A percentile compares a stretch with the other conserved stretches of the same genome.
Evolutionary conservation across 35 echinoderm and acorn worm genomes (phyloP).

Genomic region (Amphiura filiformis): DNA sequence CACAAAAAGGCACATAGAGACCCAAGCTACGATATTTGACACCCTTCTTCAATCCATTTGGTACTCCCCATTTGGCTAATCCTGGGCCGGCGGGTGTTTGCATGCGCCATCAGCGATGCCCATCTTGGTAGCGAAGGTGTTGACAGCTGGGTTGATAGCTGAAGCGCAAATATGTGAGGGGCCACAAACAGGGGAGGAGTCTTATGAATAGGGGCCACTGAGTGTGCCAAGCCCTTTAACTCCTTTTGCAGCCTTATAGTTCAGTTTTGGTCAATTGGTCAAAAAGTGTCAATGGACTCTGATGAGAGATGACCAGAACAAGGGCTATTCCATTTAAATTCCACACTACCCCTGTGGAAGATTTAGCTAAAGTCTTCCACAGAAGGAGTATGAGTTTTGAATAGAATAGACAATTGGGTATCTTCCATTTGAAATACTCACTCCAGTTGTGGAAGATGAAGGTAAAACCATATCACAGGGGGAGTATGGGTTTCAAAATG

Average conservation of each 20-base stretch:
- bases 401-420: too few species aligned
- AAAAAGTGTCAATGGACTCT: background rate
- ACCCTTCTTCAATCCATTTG: background rate
- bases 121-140: background rate
- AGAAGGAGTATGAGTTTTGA: too few species aligned
- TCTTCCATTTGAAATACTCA: too few species aligned
- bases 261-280: constrained; percentile 1
- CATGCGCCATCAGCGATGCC: background rate
- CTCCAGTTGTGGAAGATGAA: too few species aligned
- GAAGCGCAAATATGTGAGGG: background rate
- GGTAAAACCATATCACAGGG: too few species aligned
- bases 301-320: background rate
- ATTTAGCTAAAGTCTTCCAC: too few species aligned
- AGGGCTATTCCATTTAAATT: too few species aligned
- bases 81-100: constrained; percentile 2
- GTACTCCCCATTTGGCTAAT: constrained; percentile 7
- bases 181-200: background rate
- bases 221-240: background rate
- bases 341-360: too few species aligned
- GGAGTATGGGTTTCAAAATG: too few species aligned
- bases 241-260: background rate
- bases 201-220: background rate
- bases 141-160: background rate
- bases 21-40: background rate
- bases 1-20: background rate